Evolutionary conservation across 2,113 vertebrate genomes (phyloP).

Genomic region (Tetrao urogallus): DNA sequence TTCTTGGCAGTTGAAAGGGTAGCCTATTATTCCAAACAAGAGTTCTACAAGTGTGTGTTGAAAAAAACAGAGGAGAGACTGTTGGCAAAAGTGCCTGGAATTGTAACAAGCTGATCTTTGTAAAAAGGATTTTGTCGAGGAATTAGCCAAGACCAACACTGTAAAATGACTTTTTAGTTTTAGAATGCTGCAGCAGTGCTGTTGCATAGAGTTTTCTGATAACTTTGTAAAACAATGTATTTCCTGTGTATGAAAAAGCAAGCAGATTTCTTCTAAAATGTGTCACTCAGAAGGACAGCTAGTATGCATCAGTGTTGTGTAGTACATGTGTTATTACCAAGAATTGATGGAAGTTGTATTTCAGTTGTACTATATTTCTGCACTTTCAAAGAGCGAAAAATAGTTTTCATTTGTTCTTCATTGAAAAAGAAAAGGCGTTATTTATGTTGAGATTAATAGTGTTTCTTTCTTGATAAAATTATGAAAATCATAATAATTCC

Average conservation of each 20-base stretch:
- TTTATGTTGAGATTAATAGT: not conserved
- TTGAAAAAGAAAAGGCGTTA: not conserved
- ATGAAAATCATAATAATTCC: constrained; percentile 4
- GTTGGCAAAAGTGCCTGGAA: not conserved
- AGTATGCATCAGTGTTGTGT: not conserved
- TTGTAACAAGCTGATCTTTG: not conserved
- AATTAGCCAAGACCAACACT: not conserved
- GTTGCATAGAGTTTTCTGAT: not conserved
- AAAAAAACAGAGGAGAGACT: not conserved
- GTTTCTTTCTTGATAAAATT: constrained; percentile 21
- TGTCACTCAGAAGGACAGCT: not conserved
- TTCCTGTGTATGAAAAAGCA: not conserved
- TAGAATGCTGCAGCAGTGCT: not conserved
- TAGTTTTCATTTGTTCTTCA: not conserved
- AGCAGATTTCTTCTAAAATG: not conserved
- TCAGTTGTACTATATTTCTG: not conserved
- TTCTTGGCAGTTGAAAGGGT: not conserved
- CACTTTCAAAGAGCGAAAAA: not conserved
- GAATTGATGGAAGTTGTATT: not conserved
- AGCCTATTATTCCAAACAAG: not conserved
- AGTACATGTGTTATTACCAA: not conserved
- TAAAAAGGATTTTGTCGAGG: not conserved
- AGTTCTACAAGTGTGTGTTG: not conserved
- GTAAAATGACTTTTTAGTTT: not conserved
- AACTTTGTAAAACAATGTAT: not conserved